Percentiles rank a stretch among this genome's conserved stretches.
Evolutionary conservation across 2,113 vertebrate genomes (phyloP).

Genomic region (Neodontobutis hainanensis): DNA sequence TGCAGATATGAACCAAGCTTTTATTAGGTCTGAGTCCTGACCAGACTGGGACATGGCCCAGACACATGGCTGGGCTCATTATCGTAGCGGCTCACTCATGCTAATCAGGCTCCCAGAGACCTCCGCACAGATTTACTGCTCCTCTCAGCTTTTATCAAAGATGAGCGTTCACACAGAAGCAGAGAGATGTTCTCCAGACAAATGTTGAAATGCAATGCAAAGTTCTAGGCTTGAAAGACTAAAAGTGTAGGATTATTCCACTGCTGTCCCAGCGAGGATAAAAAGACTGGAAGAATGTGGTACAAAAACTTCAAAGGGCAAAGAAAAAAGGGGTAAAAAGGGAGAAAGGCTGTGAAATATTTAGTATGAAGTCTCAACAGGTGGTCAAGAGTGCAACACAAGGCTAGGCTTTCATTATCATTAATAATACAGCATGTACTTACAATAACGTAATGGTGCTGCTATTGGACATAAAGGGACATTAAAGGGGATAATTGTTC

Average conservation of each 20-base stretch:
- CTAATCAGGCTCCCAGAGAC: slow-evolving; percentile 99
- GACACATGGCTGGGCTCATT: slow-evolving; percentile 85
- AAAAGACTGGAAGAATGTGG: slow-evolving; percentile 80
- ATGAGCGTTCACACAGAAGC: slow-evolving; percentile 90
- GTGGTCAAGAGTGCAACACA: slow-evolving; percentile 81
- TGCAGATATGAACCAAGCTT: slow-evolving; percentile 87
- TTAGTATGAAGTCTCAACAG: slow-evolving; percentile 85
- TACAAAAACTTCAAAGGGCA: slow-evolving; percentile 91
- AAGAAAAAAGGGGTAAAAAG: slow-evolving; percentile 72
- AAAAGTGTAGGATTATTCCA: slow-evolving; percentile 87
- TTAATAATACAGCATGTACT: slow-evolving; percentile 30
- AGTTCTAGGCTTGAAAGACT: slow-evolving; percentile 89
- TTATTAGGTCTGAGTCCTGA: slow-evolving; percentile 84
- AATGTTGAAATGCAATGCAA: slow-evolving; percentile 97
- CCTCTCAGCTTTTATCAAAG: slow-evolving; percentile 93
- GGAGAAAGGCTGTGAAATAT: slow-evolving; percentile 85
- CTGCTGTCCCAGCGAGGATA: slow-evolving; percentile 82
- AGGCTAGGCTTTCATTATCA: slow-evolving; percentile 70
- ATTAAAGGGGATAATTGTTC: too few relatives aligned
- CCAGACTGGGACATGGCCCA: slow-evolving; percentile 86
- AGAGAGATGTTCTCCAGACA: slow-evolving; percentile 88
- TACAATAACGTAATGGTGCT: background rate
- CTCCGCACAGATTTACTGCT: slow-evolving; percentile 88
- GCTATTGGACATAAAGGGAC: too few relatives aligned
- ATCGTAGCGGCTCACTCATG: slow-evolving; percentile 82